A percentile compares a stretch with the other conserved stretches of the same genome.
Conservation (phyloP, 64 coral and sea anemone species). For the Cladopsammia gracilis region DNA sequence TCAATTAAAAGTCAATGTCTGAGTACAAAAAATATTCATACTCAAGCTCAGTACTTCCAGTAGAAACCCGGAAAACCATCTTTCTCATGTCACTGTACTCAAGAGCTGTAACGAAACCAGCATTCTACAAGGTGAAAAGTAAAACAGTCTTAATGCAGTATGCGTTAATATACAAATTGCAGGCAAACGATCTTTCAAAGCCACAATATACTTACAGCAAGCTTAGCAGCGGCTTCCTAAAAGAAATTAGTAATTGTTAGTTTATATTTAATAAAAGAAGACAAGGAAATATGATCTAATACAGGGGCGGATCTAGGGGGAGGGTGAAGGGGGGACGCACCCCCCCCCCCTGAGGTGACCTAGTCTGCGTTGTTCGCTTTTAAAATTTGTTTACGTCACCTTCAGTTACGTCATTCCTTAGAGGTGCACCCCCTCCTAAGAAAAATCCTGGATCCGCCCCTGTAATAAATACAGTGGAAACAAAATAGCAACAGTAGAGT, state of each 20-base stretch:
- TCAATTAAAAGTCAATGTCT: too few relatives aligned
- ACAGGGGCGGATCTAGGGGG: too few relatives aligned
- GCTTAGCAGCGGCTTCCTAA: slow-evolving; percentile 95
- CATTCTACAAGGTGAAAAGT: slow-evolving; percentile 62
- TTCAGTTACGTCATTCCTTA: too few relatives aligned
- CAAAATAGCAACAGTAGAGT: too few relatives aligned
- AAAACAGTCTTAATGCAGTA: background rate
- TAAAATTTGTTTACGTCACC: too few relatives aligned
- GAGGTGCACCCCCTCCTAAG: too few relatives aligned
- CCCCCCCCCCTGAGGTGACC: too few relatives aligned
- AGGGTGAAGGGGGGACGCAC: too few relatives aligned
- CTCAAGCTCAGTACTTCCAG: slow-evolving; percentile 95
- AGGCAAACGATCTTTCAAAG: background rate
- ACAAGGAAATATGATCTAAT: background rate
- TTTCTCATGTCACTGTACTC: slow-evolving; percentile 98
- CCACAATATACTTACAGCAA: slow-evolving; percentile 81
- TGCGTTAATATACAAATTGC: background rate
- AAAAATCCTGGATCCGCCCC: too few relatives aligned
- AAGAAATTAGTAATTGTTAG: background rate
- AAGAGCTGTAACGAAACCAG: slow-evolving; percentile 97
- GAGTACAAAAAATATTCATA: slow-evolving; percentile 22
- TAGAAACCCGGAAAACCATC: slow-evolving; percentile 93
- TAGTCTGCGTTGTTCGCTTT: too few relatives aligned
- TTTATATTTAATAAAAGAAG: background rate
- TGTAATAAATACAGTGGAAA: too few relatives aligned